Evolutionary conservation across 2,113 vertebrate genomes (phyloP), one percentile per base, ranked within the genome.

Genomic region (Aramus guarauna): DNA sequence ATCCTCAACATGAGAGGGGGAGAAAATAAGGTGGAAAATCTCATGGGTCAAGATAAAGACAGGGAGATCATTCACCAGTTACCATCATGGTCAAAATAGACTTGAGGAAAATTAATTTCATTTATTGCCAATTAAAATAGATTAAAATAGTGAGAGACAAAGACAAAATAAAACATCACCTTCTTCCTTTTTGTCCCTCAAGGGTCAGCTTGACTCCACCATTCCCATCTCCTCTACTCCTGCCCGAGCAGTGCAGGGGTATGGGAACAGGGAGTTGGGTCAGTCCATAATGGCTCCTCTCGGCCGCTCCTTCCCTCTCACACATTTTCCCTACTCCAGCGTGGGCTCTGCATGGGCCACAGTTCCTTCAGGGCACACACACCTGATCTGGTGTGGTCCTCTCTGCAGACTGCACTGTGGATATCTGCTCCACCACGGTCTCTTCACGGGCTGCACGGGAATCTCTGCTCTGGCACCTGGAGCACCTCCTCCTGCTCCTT

Each of bases 221-320:
- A 26, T 50, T 76, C 34, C 41, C 0, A 1, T 12, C 43, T 74
- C 18, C 29, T 91, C 17, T n/a, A 11, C 16, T 63, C 15, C 56
- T 15, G 23, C 14, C 11, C 5, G 8, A 64, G 18, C 26, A 58
- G 15, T 0, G 0, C 6, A 59, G 13, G 7, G 0, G 4, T 16
- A 43, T 34, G 34, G 15, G 14, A 47, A 85, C 16, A 6, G 13
- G 8, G 9, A 1, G 2, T 15, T 26, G 36, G 9, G 29, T 53
- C 50, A 64, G 21, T 19, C 22, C 11, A 11, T 30, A 53, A 24
- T 17, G 29, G 7, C 10, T 64, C 43, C 9, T 64, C 29, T n/a
- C 47, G 50, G 27, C 9, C 0, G 0, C 20, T 62, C 41, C 17
- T 67, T 68, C 34, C 15, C 12, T 73, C 60, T 58, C 24, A 24